A percentile compares a stretch with the other conserved stretches of the same genome.
phyloP scores from a whole-genome alignment of 2,888 invertebrate genomes.

The Agrotis exclamationis region DNA sequence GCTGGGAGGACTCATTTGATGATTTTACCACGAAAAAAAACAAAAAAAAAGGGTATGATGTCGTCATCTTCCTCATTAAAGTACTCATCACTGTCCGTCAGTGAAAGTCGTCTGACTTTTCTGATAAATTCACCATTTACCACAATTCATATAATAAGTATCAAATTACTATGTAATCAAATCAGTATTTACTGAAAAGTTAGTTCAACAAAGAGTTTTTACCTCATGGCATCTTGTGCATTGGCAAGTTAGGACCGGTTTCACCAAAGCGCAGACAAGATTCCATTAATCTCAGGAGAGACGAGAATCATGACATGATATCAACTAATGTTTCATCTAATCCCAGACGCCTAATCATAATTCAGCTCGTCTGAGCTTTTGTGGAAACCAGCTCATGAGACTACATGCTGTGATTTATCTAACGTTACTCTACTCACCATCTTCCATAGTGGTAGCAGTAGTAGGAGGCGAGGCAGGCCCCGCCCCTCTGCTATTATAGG shows the following conservation, averaged over 20 bases:
- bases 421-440: constrained; percentile 89
- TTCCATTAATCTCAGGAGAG: neutral
- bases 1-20: too few species aligned
- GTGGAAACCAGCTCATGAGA: too few species aligned
- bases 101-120: too few species aligned
- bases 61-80: neutral
- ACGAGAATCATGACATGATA: too few species aligned
- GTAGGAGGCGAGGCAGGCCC: constrained; percentile 96
- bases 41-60: too few species aligned
- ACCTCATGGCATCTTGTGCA: neutral
- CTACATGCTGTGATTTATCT: too few species aligned
- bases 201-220: neutral
- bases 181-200: neutral
- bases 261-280: neutral
- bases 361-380: neutral
- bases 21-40: too few species aligned
- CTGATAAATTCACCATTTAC: too few species aligned
- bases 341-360: neutral
- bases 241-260: neutral
- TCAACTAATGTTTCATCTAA: too few species aligned
- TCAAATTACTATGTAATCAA: too few species aligned
- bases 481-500: constrained; percentile 96
- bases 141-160: too few species aligned
- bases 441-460: constrained; percentile 95
- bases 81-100: neutral